Base-by-base conservation (phyloP, 2,888 invertebrate species). In the Fragum sueziense region DNA sequence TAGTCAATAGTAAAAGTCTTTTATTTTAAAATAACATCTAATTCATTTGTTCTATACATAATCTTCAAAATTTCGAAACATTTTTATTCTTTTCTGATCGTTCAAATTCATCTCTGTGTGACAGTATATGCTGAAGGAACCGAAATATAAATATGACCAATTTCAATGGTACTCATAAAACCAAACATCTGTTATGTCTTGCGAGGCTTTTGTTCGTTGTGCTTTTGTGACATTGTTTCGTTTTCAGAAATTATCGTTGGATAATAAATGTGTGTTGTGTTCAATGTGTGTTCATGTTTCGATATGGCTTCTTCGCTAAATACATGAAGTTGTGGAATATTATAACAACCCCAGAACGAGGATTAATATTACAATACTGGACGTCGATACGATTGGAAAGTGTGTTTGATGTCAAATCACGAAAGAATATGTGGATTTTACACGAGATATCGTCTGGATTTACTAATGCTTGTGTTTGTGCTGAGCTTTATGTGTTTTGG, bases 391-490 rank as follows among this genome's bases (percentile, higher is more conserved):
- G n/a, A n/a, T n/a, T n/a, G n/a, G n/a, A n/a, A n/a, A n/a, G n/a
- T n/a, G n/a, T 47, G 47, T 20, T 4, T 3, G 17, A 47, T 47
- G 4, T 4, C 17, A 9, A 4, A 4, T 47, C 3, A 9, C n/a
- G 3, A 2, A 14, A n/a, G n/a, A 9, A 47, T 47, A 4, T 9
- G 47, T 47, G 47, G 47, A 47, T 20, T 14, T 47, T 20, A 61
- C 20, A 25, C 17, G 14, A n/a, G 20, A 33, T 17, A 33, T 20
- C 31, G 33, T 33, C 61, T 61, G 65, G 65, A 71, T 41, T 61
- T 59, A 71, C 59, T 41, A 41, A 59, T 59, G 71, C 71, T 71
- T 71, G 71, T 71, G 57, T 70, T 22, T 41, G 71, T 59, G 59
- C 33, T 51, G 2, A 20, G 65, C 41, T 65, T 41, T 11, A 41